Evolutionary conservation across 1,140 invertebrate species (phyloP), one percentile per base, ranked within the genome.

Genomic region (Whitmania pigra): DNA sequence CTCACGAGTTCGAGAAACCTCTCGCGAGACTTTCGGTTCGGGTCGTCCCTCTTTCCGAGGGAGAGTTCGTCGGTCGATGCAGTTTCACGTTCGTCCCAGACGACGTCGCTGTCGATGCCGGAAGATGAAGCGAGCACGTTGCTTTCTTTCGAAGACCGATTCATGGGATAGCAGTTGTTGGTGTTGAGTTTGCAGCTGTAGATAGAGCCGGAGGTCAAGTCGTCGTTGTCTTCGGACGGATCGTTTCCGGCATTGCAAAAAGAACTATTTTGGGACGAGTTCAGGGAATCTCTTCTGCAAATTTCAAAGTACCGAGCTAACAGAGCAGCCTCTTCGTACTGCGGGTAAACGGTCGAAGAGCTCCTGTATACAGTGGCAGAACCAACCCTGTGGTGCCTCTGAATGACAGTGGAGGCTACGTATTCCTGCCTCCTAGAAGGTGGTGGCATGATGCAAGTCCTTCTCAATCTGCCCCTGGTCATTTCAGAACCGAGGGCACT

Each of bases 41-140:
- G 9, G 76, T 76, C 73, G 75, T 74, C 49, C 75, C 76, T 0
- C 76, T 77, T 57, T 76, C 67, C 70, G 60, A 72, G 43, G 31
- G 25, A 53, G 2, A 15, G n/a, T 7, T 31, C 18, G 17, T 27
- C 49, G 29, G 36, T 67, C 57, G 49, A 71, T 2, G 36, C 27
- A 7, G 36, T 18, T 15, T 22, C 67, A 6, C 6, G 31, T 20
- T 70, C 20, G 57, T 75, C 63, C n/a, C 54, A 53, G 53, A 68
- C 13, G 57, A 27, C 54, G 36, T 67, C 57, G 70, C 67, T 69
- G 25, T 70, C 72, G 15, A 60, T 49, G 27, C 66, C 66, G 6
- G 36, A 53, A n/a, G 57, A 63, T 13, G 57, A 63, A 22, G 68
- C 25, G 18, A 73, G 18, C 22, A 71, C 15, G 25, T 71, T 43